Base-by-base conservation (phyloP, 2,797 vertebrate species). In the Sebastes itinus region DNA sequence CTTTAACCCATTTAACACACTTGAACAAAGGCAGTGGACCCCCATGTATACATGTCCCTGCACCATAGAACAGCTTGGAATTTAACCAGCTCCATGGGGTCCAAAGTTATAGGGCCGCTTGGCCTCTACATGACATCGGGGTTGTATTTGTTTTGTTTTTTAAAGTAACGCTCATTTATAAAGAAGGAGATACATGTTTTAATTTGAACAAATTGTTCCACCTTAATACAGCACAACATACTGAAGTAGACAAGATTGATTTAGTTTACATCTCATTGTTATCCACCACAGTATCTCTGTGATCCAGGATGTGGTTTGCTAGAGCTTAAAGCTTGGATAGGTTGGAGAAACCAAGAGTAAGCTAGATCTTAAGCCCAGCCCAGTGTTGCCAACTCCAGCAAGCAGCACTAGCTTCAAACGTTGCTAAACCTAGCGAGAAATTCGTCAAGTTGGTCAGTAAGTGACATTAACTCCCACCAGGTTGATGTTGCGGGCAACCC, bases 1-100 rank as follows among this genome's bases (percentile, higher is more conserved):
- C 71, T 87, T 88, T 88, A 84, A 91, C 87, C 79, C 81, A 77
- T 83, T 81, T 84, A 81, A 85, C 86, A 87, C 85, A 81, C 77
- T 55, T 27, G 10, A 68, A 90, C 82, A 89, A 90, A 88, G 66
- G 71, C 71, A 46, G 35, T n/a, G 73, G 68, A 87, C 77, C 80
- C 83, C 84, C 80, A 77, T 80, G 82, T 77, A 62, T 80, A 81
- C 32, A 84, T 77, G 79, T 75, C 60, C 71, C 30, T 75, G 80
- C 81, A 82, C 27, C 68, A 74, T 2, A 33, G 56, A 72, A 67
- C 79, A 66, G 78, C 74, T 66, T 81, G 71, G 84, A 84, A 72
- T 85, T 85, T 78, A 83, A 86, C 75, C 78, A 84, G 67, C 46
- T 78, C 61, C 64, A 42, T 38, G 59, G 46, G 55, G 32, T 75